Percentiles rank a stretch among this genome's conserved stretches.
These are phyloP conservation scores for Planiliza haematocheilus DNA, from an alignment of 2,113 vertebrate genomes.

Conservation along the genomic window DNA sequence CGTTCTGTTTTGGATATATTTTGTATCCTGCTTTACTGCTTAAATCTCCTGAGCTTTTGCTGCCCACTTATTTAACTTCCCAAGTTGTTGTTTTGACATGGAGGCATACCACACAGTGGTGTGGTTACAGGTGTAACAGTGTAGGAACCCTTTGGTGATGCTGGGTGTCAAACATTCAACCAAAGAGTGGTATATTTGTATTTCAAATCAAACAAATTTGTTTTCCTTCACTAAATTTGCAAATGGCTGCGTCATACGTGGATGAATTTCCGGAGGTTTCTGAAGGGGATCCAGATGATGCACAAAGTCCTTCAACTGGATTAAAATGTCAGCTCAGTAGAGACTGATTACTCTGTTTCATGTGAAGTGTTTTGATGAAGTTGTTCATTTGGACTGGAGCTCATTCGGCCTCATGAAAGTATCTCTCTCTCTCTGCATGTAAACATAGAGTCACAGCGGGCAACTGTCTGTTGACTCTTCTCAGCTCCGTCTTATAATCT, in stretches of 20 bases:
- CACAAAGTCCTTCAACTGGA: constrained; percentile 11
- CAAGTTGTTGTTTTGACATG: too few relatives aligned
- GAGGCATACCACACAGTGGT: too few relatives aligned
- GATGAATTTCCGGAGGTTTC: constrained; percentile 19
- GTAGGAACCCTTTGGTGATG: too few relatives aligned
- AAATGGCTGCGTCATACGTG: constrained; percentile 17
- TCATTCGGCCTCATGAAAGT: background rate
- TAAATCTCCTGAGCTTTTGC: too few relatives aligned
- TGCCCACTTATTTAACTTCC: too few relatives aligned
- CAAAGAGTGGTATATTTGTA: too few relatives aligned
- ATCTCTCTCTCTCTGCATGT: background rate
- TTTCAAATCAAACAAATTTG: constrained; percentile 11
- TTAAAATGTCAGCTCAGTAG: background rate
- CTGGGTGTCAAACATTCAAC: too few relatives aligned
- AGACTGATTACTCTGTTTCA: constrained; percentile 26
- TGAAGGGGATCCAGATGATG: constrained; percentile 25
- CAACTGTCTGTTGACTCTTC: constrained; percentile 27
- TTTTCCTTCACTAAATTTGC: constrained; percentile 18
- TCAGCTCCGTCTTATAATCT: constrained; percentile 24
- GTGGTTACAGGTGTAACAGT: background rate
- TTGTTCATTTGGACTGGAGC: constrained; percentile 14
- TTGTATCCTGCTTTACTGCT: too few relatives aligned
- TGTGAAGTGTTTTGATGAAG: constrained; percentile 39
- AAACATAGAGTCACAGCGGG: constrained; percentile 6
- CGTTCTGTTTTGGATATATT: background rate